Conservation (phyloP, 2,888 invertebrate species). For the Drosophila incognita region DNA sequence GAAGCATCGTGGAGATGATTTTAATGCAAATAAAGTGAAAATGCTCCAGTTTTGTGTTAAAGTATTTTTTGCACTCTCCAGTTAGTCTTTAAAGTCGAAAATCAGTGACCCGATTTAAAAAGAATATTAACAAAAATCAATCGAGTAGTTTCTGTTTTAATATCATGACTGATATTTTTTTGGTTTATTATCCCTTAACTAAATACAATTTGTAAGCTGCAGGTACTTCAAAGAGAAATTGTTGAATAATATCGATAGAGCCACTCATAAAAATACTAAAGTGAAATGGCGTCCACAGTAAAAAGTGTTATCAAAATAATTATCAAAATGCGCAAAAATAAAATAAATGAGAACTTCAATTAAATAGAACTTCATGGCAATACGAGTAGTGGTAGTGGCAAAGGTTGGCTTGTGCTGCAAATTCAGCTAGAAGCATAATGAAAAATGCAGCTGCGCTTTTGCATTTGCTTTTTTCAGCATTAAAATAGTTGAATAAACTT, state of each 20-base stretch:
- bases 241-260: not conserved
- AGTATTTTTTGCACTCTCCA: not conserved
- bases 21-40: not conserved
- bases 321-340: conserved; percentile 33
- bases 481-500: conserved; percentile 71
- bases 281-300: not conserved
- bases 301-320: conserved; percentile 32
- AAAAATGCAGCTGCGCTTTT: conserved; percentile 72
- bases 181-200: not conserved
- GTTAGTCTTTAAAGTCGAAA: not conserved
- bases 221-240: not conserved
- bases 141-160: not conserved
- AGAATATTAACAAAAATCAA: not conserved
- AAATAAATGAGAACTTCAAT: conserved; percentile 63
- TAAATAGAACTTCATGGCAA: conserved; percentile 37
- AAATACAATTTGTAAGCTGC: not conserved
- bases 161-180: not conserved
- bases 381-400: conserved; percentile 19
- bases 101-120: not conserved
- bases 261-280: conserved; percentile 1
- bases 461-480: conserved; percentile 48
- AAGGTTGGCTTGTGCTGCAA: conserved; percentile 30
- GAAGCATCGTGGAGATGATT: conserved; percentile 27
- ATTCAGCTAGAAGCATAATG: conserved; percentile 65
- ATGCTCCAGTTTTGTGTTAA: not conserved